Evolutionary conservation across 2,888 invertebrate species (phyloP).

Genomic region (Fissipunctia ypsillon): DNA sequence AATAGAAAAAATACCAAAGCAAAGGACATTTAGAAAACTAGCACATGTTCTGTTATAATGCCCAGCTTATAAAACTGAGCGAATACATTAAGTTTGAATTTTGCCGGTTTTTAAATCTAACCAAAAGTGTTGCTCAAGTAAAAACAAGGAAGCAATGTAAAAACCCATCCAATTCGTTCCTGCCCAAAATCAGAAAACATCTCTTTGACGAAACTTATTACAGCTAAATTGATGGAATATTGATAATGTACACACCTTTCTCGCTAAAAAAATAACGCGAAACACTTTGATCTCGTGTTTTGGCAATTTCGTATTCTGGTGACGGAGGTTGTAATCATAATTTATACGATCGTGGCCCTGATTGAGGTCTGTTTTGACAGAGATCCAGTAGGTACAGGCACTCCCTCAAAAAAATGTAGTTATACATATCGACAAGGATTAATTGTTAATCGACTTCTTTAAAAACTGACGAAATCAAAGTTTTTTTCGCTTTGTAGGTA

Average conservation of each 20-base stretch:
- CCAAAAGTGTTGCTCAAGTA: neutral
- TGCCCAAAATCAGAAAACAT: slow-evolving; percentile 24
- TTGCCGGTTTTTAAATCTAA: neutral
- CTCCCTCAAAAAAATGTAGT: neutral
- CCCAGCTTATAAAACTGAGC: too few species aligned
- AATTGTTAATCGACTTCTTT: too few species aligned
- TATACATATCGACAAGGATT: too few species aligned
- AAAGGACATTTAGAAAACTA: neutral
- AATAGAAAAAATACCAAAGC: too few species aligned
- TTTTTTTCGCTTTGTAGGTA: too few species aligned
- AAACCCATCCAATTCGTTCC: neutral
- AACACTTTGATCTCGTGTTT: slow-evolving; percentile 76
- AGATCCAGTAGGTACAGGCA: slow-evolving; percentile 33
- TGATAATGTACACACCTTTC: slow-evolving; percentile 71
- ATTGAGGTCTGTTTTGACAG: slow-evolving; percentile 67
- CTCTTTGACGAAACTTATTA: slow-evolving; percentile 64
- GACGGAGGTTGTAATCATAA: slow-evolving; percentile 76
- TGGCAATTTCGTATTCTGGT: slow-evolving; percentile 73
- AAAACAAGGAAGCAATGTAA: slow-evolving; percentile 1
- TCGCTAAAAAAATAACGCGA: slow-evolving; percentile 67
- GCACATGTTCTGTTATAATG: too few species aligned
- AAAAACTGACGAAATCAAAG: too few species aligned
- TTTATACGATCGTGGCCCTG: slow-evolving; percentile 67
- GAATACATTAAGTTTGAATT: neutral
- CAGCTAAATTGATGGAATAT: slow-evolving; percentile 69